Evolutionary conservation across 1,140 invertebrate species (phyloP), one percentile per base, ranked within the genome.

Genomic region (Lethocerus indicus): DNA sequence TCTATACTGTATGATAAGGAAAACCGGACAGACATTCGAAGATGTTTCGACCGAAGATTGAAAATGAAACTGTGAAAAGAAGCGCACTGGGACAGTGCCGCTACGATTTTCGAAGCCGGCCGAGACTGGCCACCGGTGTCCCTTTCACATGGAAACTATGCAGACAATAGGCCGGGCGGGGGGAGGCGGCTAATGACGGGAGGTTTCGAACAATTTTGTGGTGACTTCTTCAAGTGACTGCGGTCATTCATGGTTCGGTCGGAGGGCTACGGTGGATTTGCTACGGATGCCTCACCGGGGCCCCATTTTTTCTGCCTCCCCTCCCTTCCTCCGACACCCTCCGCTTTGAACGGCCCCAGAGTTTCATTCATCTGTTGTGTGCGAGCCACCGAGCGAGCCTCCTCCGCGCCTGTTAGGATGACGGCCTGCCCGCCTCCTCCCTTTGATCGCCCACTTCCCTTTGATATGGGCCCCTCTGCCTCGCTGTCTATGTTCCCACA

Each of bases 121-220:
- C n/a, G n/a, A n/a, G n/a, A n/a, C n/a, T n/a, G n/a, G n/a, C n/a
- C n/a, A n/a, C n/a, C n/a, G n/a, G n/a, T n/a, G n/a, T 39, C 21
- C 37, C 37, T 14, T 39, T 39, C 37, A 39, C 37, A 39, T 39
- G 37, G 37, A 5, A 39, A 20, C 6, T 20, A 39, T 7, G 6
- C 25, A 28, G 42, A 44, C 42, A 28, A 42, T 42, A n/a, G n/a
- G n/a, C n/a, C n/a, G n/a, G n/a, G 40, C n/a, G n/a, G 23, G 36
- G 23, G 23, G 26, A 2, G 20, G 25, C 16, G n/a, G 3, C 42
- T 44, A 44, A 44, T 44, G 42, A 44, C 42, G 26, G 42, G 42
- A 23, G 42, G 42, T 44, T 44, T 27, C 42, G 42, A 44, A 44
- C 42, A 26, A 44, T 44, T 44, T 44, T 26, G 42, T 44, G 42